A percentile compares a stretch with the other conserved stretches of the same genome.
Evolutionary conservation across 2,888 invertebrate genomes (phyloP).

Genomic region (Idaea aversata): DNA sequence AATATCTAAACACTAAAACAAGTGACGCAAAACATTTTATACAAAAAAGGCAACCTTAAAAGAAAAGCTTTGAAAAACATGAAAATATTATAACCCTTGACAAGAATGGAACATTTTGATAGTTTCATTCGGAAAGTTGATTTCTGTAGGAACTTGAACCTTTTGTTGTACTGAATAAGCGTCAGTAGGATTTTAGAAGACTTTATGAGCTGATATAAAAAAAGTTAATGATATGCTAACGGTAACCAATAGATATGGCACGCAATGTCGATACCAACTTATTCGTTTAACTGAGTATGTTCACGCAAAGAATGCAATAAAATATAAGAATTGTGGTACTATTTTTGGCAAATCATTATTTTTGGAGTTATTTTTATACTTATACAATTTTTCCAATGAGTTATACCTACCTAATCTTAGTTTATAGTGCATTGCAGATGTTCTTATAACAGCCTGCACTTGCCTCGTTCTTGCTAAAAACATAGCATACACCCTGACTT

Average conservation of each 20-base stretch:
- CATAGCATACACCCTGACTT: no score
- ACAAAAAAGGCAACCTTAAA: slow-evolving; percentile 32
- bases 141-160: slow-evolving; percentile 17
- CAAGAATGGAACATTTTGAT: slow-evolving; percentile 29
- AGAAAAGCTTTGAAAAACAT: slow-evolving; percentile 33
- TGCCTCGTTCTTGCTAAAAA: no score
- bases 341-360: slow-evolving; percentile 19
- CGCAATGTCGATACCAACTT: slow-evolving; percentile 56
- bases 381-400: not conserved
- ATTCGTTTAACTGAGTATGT: slow-evolving; percentile 44
- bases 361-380: not conserved
- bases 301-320: slow-evolving; percentile 57
- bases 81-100: slow-evolving; percentile 38
- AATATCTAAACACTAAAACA: slow-evolving; percentile 9
- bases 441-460: no score
- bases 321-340: slow-evolving; percentile 23
- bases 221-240: slow-evolving; percentile 50
- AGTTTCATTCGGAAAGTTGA: slow-evolving; percentile 12
- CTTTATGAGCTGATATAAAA: slow-evolving; percentile 26
- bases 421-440: no score
- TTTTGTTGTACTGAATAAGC: slow-evolving; percentile 24
- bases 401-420: no score
- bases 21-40: slow-evolving; percentile 29
- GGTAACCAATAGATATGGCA: slow-evolving; percentile 45
- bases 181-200: slow-evolving; percentile 9